phyloP scores from a whole-genome alignment of 2,888 invertebrate genomes.

The Bugula neritina region DNA sequence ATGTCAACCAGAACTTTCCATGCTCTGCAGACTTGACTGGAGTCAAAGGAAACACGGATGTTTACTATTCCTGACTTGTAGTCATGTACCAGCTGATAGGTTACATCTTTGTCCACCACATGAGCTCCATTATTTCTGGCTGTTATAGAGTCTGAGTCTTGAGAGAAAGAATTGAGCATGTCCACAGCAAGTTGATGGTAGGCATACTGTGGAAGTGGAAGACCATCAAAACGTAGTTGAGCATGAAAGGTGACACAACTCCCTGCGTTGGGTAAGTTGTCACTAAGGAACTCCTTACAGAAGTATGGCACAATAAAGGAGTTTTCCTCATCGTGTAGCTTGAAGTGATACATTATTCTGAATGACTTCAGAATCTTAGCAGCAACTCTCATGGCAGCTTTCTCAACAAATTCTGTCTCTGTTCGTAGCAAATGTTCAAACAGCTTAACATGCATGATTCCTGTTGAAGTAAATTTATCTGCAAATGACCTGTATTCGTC shows the following conservation, averaged over 20 bases:
- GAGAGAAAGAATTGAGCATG: neutral
- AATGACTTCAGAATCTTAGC: neutral
- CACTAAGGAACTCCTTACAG: neutral
- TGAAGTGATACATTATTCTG: neutral
- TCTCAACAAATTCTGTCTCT: neutral
- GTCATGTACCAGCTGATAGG: neutral
- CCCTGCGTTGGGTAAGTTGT: neutral
- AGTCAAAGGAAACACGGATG: neutral
- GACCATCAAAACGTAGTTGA: neutral
- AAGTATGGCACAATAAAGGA: neutral
- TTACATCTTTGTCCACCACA: neutral
- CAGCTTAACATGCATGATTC: neutral
- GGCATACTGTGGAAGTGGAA: neutral
- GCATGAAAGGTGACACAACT: neutral
- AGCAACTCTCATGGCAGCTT: neutral
- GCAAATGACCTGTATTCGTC: neutral
- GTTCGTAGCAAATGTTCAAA: neutral
- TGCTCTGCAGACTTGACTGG: neutral
- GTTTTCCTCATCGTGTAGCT: neutral
- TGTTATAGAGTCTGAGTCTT: no score
- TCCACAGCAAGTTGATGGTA: neutral
- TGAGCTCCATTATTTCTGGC: neutral
- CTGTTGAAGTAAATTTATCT: neutral
- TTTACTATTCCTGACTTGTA: neutral
- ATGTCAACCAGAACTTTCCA: neutral